A percentile compares a stretch with the other conserved stretches of the same genome.
Evolutionary conservation across 1,140 invertebrate genomes (phyloP).

Genomic region (Micrasema minimum): DNA sequence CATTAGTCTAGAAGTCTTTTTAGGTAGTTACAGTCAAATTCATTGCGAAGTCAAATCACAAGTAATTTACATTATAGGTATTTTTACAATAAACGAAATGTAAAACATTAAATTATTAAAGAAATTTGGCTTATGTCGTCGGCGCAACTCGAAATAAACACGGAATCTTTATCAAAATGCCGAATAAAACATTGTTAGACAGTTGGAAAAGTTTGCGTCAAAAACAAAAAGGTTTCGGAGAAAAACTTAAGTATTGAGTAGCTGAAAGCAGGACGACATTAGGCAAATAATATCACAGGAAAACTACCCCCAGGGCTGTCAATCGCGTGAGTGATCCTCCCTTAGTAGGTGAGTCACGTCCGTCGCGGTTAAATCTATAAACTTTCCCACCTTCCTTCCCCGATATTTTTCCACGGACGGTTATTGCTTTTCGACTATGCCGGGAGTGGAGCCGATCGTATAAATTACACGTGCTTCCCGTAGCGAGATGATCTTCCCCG

Average conservation of each 20-base stretch:
- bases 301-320: conserved; percentile 40
- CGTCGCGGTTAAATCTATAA: conserved; percentile 54
- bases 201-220: neutral
- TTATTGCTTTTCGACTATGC: conserved; percentile 53
- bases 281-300: conserved; percentile 51
- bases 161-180: too few relatives aligned
- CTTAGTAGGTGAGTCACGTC: conserved; percentile 46
- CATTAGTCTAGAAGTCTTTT: too few relatives aligned
- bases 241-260: conserved; percentile 20
- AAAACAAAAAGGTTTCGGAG: conserved; percentile 14
- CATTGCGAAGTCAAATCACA: too few relatives aligned
- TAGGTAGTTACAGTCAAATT: too few relatives aligned
- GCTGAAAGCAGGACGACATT: conserved; percentile 32
- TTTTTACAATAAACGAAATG: too few relatives aligned
- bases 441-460: conserved; percentile 37
- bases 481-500: conserved; percentile 40
- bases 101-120: too few relatives aligned
- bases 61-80: too few relatives aligned
- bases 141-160: too few relatives aligned
- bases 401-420: conserved; percentile 53
- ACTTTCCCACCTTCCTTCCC: conserved; percentile 48
- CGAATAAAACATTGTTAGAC: conserved; percentile 18
- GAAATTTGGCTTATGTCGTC: too few relatives aligned
- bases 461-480: conserved; percentile 50
- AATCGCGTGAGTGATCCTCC: conserved; percentile 31